phyloP scores from a whole-genome alignment of 2,797 vertebrate genomes.

The Poeciliopsis presidionis region DNA sequence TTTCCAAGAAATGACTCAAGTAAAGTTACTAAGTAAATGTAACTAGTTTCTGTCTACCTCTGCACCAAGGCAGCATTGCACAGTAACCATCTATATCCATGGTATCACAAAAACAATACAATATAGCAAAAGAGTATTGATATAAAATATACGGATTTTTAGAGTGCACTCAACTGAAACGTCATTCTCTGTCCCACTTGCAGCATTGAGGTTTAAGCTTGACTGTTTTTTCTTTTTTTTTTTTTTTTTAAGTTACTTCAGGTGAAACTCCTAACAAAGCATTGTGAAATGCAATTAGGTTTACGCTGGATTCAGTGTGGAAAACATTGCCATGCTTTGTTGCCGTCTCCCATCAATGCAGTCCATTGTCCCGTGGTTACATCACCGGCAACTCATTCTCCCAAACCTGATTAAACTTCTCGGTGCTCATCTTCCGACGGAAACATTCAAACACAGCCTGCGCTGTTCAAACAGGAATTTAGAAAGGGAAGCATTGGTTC shows the following conservation, averaged over 20 bases:
- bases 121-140: background rate
- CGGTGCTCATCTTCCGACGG: conserved; percentile 5
- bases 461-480: background rate
- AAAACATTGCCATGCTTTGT: conserved; percentile 18
- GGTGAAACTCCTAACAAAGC: background rate
- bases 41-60: too few relatives aligned
- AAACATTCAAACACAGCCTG: background rate
- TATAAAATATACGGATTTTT: background rate
- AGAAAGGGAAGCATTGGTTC: background rate
- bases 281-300: conserved; percentile 12
- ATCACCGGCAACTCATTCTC: conserved; percentile 27
- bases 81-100: background rate
- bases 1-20: too few relatives aligned
- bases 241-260: background rate
- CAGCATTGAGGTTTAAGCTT: background rate
- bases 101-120: background rate
- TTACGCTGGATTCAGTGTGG: conserved; percentile 5
- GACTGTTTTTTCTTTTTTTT: background rate
- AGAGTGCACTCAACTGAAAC: background rate
- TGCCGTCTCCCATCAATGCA: conserved; percentile 37
- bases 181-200: background rate
- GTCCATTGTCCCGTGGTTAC: conserved; percentile 42
- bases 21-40: too few relatives aligned
- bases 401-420: conserved; percentile 12
- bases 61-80: background rate